Evolutionary conservation across 2,888 invertebrate species (phyloP).

Genomic region (Drosophila melanosoma): DNA sequence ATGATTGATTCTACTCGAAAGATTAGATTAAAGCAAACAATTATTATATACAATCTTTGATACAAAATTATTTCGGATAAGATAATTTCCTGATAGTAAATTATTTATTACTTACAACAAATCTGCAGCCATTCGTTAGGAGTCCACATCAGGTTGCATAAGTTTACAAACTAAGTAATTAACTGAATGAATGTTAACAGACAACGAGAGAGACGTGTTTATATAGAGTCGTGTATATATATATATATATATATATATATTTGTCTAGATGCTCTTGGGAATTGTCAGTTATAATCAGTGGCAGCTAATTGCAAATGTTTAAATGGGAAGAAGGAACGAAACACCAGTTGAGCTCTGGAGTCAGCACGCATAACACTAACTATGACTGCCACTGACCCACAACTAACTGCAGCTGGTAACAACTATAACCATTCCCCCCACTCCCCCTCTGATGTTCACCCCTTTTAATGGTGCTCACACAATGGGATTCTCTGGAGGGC

Average conservation of each 20-base stretch:
- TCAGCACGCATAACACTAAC: constrained; percentile 6
- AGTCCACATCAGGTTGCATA: neutral
- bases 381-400: constrained; percentile 50
- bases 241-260: neutral
- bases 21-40: neutral
- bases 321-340: constrained; percentile 9
- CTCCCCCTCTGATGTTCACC: neutral
- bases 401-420: constrained; percentile 49
- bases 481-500: constrained; percentile 45
- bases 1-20: neutral
- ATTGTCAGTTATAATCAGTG: constrained; percentile 14
- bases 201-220: neutral
- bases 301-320: constrained; percentile 42
- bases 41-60: neutral
- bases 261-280: neutral
- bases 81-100: neutral
- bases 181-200: neutral
- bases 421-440: neutral
- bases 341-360: constrained; percentile 29
- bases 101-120: neutral
- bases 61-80: too few species aligned
- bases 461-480: constrained; percentile 47
- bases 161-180: neutral
- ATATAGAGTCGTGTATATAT: neutral
- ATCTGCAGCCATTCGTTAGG: neutral